phyloP scores from a whole-genome alignment of 2,113 vertebrate species.

The Tursiops truncatus region DNA sequence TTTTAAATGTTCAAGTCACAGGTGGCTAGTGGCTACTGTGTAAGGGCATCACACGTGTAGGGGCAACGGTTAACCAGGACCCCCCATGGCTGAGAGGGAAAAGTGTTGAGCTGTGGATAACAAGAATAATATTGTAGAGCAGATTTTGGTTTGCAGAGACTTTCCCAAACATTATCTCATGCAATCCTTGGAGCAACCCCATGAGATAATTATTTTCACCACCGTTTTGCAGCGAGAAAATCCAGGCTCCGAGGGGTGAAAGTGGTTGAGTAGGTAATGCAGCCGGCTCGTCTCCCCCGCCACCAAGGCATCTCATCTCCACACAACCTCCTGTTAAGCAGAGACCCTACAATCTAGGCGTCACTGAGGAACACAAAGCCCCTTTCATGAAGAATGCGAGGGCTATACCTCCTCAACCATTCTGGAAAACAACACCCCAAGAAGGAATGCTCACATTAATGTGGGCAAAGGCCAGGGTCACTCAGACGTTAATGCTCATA shows the following conservation, averaged over 20 bases:
- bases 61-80: neutral
- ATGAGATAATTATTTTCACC: conserved; percentile 6
- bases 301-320: neutral
- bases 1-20: neutral
- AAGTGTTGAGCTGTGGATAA: neutral
- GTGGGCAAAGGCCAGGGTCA: neutral
- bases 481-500: neutral
- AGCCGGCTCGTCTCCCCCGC: neutral
- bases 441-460: neutral
- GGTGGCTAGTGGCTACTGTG: neutral
- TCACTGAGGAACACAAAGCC: neutral
- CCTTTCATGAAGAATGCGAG: neutral
- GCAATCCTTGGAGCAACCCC: neutral
- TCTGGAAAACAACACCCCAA: neutral
- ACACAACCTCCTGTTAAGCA: neutral
- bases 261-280: neutral
- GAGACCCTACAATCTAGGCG: neutral
- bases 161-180: neutral
- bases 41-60: neutral
- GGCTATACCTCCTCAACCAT: neutral
- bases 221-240: neutral
- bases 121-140: neutral
- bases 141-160: neutral
- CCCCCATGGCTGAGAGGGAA: neutral
- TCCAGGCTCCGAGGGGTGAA: neutral